phyloP scores from a whole-genome alignment of 53 echinoderm and acorn worm species.

The Holothuria scabra region DNA sequence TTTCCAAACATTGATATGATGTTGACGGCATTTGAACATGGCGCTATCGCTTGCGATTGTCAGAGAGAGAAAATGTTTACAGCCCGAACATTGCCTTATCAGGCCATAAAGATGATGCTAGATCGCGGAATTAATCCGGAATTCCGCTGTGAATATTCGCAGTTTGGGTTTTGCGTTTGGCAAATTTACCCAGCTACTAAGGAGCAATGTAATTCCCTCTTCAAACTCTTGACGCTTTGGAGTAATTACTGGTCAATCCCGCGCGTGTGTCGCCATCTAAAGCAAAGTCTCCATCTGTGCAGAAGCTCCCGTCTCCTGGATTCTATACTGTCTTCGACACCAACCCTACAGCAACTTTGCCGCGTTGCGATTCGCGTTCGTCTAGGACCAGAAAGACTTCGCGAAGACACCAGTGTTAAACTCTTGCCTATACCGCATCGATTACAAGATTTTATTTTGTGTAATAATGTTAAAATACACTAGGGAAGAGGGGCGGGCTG shows the following conservation, averaged over 20 bases:
- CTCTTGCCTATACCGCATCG: too few species aligned
- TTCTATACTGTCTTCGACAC: not conserved
- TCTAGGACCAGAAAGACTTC: conserved; percentile 21
- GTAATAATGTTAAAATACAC: too few species aligned
- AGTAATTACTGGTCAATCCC: conserved; percentile 20
- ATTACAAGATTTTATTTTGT: too few species aligned
- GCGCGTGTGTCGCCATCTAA: not conserved
- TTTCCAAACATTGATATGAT: conserved; percentile 32
- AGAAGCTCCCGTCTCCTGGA: not conserved
- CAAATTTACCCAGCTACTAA: conserved; percentile 24
- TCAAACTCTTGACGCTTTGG: conserved; percentile 4
- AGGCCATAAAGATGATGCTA: conserved; percentile 15
- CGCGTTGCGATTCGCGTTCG: conserved; percentile 11
- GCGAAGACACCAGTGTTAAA: too few species aligned
- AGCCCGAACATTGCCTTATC: not conserved
- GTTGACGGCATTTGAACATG: conserved; percentile 17
- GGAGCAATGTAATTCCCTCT: conserved; percentile 19
- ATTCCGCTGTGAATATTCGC: conserved; percentile 31
- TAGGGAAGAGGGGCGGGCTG: too few species aligned
- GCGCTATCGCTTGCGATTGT: conserved; percentile 23
- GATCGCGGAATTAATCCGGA: conserved; percentile 24
- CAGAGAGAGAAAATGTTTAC: conserved; percentile 24
- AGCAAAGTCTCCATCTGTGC: conserved; percentile 22
- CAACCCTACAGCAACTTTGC: conserved; percentile 27
- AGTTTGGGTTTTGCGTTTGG: conserved; percentile 38